A percentile compares a stretch with the other conserved stretches of the same genome.
phyloP scores from a whole-genome alignment of 2,888 invertebrate species.

The Ceratothoa steindachneri region DNA sequence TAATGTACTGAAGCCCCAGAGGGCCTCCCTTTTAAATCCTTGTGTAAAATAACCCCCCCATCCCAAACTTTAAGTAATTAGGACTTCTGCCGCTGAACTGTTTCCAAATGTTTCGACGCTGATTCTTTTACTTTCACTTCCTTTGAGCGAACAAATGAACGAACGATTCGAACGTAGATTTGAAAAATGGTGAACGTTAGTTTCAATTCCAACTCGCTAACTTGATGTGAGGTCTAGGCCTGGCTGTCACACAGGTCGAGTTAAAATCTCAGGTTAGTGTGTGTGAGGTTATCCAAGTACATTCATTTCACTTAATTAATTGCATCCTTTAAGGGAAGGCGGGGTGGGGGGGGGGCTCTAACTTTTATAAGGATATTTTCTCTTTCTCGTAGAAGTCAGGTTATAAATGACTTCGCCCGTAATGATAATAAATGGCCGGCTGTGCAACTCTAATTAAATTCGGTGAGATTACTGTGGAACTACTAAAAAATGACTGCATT shows the following conservation, averaged over 20 bases:
- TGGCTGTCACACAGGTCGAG: constrained; percentile 9
- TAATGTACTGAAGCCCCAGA: no score
- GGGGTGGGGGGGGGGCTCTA: no score
- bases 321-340: constrained; percentile 1
- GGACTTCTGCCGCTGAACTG: not conserved
- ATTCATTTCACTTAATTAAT: constrained; percentile 8
- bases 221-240: constrained; percentile 10
- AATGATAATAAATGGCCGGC: not conserved
- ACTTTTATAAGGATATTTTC: not conserved
- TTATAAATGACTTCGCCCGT: constrained; percentile 1
- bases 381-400: not conserved
- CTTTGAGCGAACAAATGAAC: not conserved
- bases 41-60: not conserved
- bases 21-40: constrained; percentile 4
- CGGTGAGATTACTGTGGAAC: not conserved
- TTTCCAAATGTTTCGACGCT: not conserved
- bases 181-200: not conserved
- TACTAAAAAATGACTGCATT: not conserved
- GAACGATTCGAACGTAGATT: not conserved
- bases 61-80: constrained; percentile 7
- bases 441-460: not conserved
- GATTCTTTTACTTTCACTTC: not conserved
- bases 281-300: constrained; percentile 9
- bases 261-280: constrained; percentile 10
- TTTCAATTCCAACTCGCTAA: not conserved